Evolutionary conservation across 2,113 vertebrate species (phyloP).

Genomic region (Acinonyx jubatus): DNA sequence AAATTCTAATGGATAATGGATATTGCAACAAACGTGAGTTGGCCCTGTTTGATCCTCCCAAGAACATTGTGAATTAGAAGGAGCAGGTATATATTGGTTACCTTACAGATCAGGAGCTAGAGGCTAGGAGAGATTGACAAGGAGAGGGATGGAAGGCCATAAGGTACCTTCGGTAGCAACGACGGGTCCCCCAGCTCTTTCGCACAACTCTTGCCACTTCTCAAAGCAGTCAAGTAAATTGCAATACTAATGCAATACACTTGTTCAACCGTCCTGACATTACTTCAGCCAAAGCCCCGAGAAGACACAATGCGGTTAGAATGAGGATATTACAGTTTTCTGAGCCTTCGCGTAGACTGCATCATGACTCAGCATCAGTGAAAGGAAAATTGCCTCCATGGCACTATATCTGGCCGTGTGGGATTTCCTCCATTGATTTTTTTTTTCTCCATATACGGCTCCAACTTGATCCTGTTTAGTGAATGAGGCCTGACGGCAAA

Average conservation of each 20-base stretch:
- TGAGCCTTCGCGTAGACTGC: not conserved
- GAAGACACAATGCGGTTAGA: not conserved
- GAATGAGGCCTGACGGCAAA: constrained; percentile 73
- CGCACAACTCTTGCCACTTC: not conserved
- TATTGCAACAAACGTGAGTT: not conserved
- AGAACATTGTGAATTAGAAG: not conserved
- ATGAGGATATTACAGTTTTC: not conserved
- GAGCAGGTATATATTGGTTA: not conserved
- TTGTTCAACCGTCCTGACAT: not conserved
- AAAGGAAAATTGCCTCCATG: not conserved
- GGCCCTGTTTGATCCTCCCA: not conserved
- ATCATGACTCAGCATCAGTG: constrained; percentile 60
- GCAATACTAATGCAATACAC: not conserved
- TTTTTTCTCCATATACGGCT: constrained; percentile 3
- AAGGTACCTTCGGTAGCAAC: rapidly evolving
- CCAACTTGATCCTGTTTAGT: constrained; percentile 55
- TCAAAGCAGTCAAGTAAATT: not conserved
- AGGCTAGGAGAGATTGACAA: not conserved
- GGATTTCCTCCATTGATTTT: constrained; percentile 4
- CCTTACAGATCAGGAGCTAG: not conserved
- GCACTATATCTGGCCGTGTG: constrained; percentile 16
- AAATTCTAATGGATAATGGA: not conserved
- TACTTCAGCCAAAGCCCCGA: not conserved
- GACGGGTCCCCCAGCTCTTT: not conserved
- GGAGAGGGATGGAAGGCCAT: not conserved